A percentile compares a stretch with the other conserved stretches of the same genome.
phyloP scores from a whole-genome alignment of 2,888 invertebrate species.

The Escarpia spicata region DNA sequence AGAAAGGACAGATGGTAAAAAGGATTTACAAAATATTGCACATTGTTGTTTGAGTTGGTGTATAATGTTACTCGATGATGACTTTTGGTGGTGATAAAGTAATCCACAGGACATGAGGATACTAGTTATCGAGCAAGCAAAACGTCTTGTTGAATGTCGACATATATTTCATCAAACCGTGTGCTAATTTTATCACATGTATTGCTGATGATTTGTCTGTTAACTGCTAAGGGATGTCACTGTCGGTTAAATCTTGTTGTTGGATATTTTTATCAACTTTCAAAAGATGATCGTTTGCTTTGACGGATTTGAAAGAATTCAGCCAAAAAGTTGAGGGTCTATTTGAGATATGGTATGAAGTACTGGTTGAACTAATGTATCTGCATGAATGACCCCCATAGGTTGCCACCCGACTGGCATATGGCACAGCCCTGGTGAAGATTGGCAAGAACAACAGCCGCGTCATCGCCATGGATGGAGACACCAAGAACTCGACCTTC shows the following conservation, averaged over 20 bases:
- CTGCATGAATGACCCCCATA: constrained; percentile 34
- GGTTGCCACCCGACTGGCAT: constrained; percentile 77
- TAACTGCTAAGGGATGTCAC: neutral
- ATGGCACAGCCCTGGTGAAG: constrained; percentile 93
- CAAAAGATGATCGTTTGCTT: neutral
- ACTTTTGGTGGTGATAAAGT: neutral
- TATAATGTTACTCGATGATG: neutral
- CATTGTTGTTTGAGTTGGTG: neutral
- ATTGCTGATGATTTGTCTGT: neutral
- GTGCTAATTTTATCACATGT: no score
- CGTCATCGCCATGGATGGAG: constrained; percentile 95
- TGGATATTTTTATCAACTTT: neutral
- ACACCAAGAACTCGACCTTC: constrained; percentile 98
- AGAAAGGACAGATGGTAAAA: constrained; percentile 68
- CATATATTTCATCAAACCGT: no score
- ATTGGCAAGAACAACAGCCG: constrained; percentile 76
- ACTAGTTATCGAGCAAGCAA: neutral
- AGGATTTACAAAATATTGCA: neutral
- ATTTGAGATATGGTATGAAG: neutral
- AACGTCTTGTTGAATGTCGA: neutral
- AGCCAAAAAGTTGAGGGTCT: neutral
- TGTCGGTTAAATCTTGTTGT: neutral
- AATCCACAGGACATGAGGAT: neutral
- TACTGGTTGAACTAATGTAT: neutral
- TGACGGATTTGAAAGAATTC: neutral